phyloP scores from a whole-genome alignment of 2,113 vertebrate genomes.

The Dinomys branickii region DNA sequence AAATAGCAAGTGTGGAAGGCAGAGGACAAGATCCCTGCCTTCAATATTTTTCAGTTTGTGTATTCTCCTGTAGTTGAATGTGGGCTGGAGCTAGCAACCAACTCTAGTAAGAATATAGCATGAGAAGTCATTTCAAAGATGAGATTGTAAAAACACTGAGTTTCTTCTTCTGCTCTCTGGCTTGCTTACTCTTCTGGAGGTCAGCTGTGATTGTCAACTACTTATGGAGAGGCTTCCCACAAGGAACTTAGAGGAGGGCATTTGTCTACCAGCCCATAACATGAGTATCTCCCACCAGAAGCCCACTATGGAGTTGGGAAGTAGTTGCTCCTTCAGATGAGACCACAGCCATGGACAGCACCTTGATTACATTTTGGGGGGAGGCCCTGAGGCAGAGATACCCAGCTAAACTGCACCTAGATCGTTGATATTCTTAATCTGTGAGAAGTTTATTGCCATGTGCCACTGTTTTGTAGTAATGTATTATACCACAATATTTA shows the following conservation, averaged over 20 bases:
- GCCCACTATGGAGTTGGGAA: not conserved
- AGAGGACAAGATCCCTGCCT: not conserved
- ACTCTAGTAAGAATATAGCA: not conserved
- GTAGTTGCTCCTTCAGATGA: not conserved
- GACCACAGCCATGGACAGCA: not conserved
- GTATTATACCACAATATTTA: constrained; percentile 5
- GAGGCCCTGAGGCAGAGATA: not conserved
- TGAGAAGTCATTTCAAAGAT: not conserved
- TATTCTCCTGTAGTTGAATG: not conserved
- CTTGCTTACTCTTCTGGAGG: not conserved
- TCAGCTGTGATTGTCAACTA: not conserved
- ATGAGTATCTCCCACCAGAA: not conserved
- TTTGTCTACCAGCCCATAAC: not conserved
- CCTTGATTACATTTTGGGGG: not conserved
- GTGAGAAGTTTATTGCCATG: not conserved
- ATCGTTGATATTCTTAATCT: not conserved
- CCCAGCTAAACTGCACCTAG: not conserved
- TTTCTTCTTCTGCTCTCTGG: not conserved
- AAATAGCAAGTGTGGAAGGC: not conserved
- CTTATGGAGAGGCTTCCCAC: not conserved
- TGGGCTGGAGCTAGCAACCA: not conserved
- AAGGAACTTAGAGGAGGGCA: not conserved
- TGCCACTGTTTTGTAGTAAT: not conserved
- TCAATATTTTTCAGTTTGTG: not conserved
- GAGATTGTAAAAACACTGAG: not conserved